Conservation (phyloP, 2,113 vertebrate species). For the Nesoenas mayeri region DNA sequence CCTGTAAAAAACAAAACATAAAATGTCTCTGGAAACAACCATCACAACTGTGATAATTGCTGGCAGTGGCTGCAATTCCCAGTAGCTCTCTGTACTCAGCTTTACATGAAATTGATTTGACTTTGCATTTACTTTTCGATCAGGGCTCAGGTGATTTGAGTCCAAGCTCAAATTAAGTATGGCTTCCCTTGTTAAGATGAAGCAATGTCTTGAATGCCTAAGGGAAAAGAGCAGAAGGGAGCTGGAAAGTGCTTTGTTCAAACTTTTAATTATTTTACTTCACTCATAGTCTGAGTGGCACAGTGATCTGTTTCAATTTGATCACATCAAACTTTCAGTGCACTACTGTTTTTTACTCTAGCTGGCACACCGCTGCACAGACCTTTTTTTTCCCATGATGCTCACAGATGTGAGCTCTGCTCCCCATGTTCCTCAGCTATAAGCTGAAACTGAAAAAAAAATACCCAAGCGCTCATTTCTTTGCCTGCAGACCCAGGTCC, state of each 20-base stretch:
- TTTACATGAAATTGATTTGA: conserved; percentile 45
- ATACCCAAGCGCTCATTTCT: background rate
- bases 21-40: conserved; percentile 38
- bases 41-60: conserved; percentile 18
- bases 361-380: background rate
- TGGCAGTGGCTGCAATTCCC: conserved; percentile 40
- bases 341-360: background rate
- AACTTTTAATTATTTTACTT: conserved; percentile 61
- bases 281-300: conserved; percentile 43
- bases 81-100: conserved; percentile 16
- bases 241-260: conserved; percentile 23
- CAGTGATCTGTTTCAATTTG: conserved; percentile 34
- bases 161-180: conserved; percentile 42
- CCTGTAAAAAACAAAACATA: conserved; percentile 10
- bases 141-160: conserved; percentile 45
- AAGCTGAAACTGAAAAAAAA: background rate
- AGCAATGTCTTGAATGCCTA: conserved; percentile 44
- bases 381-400: background rate
- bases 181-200: conserved; percentile 36
- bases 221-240: conserved; percentile 34
- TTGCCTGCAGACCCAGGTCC: background rate
- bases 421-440: background rate
- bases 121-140: conserved; percentile 35
- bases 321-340: conserved; percentile 49
- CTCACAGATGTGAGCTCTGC: background rate